A percentile compares a stretch with the other conserved stretches of the same genome.
phyloP scores from a whole-genome alignment of 2,797 vertebrate species.

The Typhlichthys eigenmanni region DNA sequence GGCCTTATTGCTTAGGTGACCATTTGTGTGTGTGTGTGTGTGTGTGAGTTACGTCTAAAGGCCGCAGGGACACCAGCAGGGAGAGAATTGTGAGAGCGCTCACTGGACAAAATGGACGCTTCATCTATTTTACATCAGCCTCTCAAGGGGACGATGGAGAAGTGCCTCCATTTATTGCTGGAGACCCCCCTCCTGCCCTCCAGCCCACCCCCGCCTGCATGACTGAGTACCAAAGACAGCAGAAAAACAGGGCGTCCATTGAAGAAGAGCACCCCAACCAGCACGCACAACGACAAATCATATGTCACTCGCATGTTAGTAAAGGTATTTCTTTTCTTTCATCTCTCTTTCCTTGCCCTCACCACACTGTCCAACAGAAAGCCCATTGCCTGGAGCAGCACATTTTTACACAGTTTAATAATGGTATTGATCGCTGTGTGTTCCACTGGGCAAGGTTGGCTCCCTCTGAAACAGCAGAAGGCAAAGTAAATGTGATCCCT shows the following conservation, averaged over 20 bases:
- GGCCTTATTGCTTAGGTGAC: too few species aligned
- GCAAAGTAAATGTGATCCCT: not conserved
- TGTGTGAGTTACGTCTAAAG: too few species aligned
- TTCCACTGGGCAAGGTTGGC: not conserved
- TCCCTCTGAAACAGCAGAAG: not conserved
- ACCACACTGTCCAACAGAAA: not conserved
- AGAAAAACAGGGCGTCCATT: not conserved
- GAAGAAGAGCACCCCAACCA: not conserved
- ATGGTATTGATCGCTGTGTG: not conserved
- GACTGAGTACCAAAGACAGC: not conserved
- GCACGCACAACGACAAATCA: too few species aligned
- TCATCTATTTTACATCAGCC: too few species aligned
- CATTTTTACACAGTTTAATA: constrained; percentile 1
- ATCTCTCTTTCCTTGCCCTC: not conserved
- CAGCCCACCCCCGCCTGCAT: not conserved
- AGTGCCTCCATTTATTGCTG: not conserved
- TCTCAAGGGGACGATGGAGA: not conserved
- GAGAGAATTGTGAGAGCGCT: too few species aligned
- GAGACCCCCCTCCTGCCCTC: not conserved
- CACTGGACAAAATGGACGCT: too few species aligned
- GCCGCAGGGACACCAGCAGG: too few species aligned
- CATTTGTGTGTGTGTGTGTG: too few species aligned
- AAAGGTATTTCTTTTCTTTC: too few species aligned
- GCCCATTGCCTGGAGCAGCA: not conserved
- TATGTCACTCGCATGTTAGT: too few species aligned